These are phyloP conservation scores for Lagria hirta DNA, from an alignment of 2,888 invertebrate species.

Conservation along the genomic window DNA sequence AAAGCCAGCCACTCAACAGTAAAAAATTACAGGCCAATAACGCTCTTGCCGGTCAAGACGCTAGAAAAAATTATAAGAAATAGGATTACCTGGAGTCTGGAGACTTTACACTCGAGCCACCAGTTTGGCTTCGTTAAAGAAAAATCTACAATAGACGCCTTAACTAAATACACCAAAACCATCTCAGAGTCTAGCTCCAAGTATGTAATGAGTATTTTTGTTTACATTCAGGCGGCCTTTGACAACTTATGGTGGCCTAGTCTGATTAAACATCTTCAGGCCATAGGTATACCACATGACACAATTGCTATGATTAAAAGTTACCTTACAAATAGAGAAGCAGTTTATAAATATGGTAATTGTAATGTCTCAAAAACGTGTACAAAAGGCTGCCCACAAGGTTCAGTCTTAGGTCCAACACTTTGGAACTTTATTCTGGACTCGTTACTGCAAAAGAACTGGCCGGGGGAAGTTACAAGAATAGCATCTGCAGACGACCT, in stretches of 20 bases:
- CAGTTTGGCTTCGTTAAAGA: slow-evolving; percentile 4
- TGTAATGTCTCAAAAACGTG: too few relatives aligned
- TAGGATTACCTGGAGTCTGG: too few relatives aligned
- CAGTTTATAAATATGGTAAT: too few relatives aligned
- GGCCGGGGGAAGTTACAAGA: neutral
- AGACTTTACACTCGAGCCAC: neutral
- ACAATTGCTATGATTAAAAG: slow-evolving; percentile 3
- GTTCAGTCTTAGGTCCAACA: neutral
- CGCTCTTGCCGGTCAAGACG: slow-evolving; percentile 1
- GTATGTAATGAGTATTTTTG: slow-evolving; percentile 5
- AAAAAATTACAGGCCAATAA: slow-evolving; percentile 7
- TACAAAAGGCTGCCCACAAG: neutral
- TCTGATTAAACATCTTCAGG: neutral
- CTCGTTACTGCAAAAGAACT: neutral
- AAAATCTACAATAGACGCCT: slow-evolving; percentile 2
- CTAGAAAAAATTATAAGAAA: slow-evolving; percentile 4
- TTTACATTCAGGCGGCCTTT: slow-evolving; percentile 15
- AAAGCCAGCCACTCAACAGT: neutral
- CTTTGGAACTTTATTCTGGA: neutral
- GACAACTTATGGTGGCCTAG: slow-evolving; percentile 19
- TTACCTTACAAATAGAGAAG: slow-evolving; percentile 12
- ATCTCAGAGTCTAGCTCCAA: neutral
- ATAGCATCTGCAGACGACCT: neutral
- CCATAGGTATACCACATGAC: neutral
- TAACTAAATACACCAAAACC: neutral